A percentile compares a stretch with the other conserved stretches of the same genome.
phyloP scores from a whole-genome alignment of 2,888 invertebrate genomes.

The Cephus rjabovi region DNA sequence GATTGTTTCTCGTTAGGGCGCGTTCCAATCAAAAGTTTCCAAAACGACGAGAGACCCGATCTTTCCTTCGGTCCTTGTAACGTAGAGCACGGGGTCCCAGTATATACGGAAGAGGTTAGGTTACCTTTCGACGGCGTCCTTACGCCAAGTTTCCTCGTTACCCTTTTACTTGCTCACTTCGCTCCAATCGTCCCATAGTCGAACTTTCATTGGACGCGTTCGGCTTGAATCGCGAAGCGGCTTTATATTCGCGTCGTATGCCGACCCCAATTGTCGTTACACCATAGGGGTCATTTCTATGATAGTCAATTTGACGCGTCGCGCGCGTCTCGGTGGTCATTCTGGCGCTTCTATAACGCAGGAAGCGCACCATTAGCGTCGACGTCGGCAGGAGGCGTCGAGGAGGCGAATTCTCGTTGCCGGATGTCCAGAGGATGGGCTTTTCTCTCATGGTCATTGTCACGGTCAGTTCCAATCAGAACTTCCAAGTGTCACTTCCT shows the following conservation, averaged over 20 bases:
- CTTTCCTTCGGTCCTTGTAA: background rate
- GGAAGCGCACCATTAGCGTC: conserved; percentile 38
- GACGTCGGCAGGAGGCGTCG: background rate
- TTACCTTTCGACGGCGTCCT: background rate
- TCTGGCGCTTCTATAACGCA: conserved; percentile 17
- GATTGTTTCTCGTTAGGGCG: background rate
- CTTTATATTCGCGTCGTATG: background rate
- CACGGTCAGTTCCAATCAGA: conserved; percentile 43
- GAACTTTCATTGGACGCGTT: background rate
- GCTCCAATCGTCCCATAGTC: background rate
- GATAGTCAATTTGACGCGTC: conserved; percentile 51
- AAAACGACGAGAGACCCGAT: background rate
- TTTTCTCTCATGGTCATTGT: conserved; percentile 38
- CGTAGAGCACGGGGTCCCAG: background rate
- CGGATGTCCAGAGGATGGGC: background rate
- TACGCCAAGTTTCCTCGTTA: background rate
- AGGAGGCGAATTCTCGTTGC: background rate
- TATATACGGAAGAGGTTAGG: background rate
- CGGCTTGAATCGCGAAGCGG: background rate
- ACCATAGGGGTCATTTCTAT: background rate
- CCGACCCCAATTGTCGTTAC: background rate
- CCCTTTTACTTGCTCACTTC: background rate
- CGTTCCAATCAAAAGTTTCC: background rate
- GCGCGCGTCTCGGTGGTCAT: conserved; percentile 70
- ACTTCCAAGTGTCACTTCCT: conserved; percentile 38